Base-by-base conservation (phyloP, 1,140 invertebrate species). In the Drosophila ficusphila region DNA sequence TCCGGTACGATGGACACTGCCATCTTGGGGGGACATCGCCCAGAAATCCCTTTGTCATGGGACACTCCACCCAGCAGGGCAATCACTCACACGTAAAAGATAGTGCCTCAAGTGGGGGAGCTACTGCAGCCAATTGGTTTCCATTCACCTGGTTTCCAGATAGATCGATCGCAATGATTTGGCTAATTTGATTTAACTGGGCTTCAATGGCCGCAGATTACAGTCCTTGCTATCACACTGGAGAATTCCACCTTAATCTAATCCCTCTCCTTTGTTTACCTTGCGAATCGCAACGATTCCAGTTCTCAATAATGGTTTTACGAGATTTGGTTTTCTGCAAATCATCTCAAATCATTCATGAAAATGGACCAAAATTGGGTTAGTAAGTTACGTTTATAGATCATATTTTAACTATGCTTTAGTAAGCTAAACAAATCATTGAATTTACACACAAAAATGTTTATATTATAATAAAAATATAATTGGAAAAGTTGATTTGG, bases 141-240 rank as follows among this genome's bases (percentile, higher is more conserved):
- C 38, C 33, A 16, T 38, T 44, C n/a, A 51, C 9, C 2, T 3
- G 4, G 12, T n/a, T 39, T 46, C 21, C 5, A 46, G 29, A 21
- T 61, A 46, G 60, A 64, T 64, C 31, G 29, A 16, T 2, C 9
- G 12, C 6, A 36, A 64, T 64, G 60, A 64, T 64, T 61, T 39
- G 60, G 56, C 54, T 62, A 64, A 61, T 64, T 64, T 47, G 9
- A 61, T 64, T 34, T 33, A 46, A 61, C 29, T 36, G 56, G 21
- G 11, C 38, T 31, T 27, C 9, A 62, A 42, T 27, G 18, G 16
- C 12, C 14, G 4, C 3, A 19, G 60, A 64, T 64, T 47, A 47
- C 8, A 9, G n/a, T 46, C 8, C 42, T 9, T n/a, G 21, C 6
- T 27, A 16, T 46, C 23, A 27, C 9, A 7, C 4, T 42, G 4